Percentiles rank a stretch among this genome's conserved stretches.
Conservation (phyloP, 2,797 vertebrate genomes). For the Peromyscus eremicus region DNA sequence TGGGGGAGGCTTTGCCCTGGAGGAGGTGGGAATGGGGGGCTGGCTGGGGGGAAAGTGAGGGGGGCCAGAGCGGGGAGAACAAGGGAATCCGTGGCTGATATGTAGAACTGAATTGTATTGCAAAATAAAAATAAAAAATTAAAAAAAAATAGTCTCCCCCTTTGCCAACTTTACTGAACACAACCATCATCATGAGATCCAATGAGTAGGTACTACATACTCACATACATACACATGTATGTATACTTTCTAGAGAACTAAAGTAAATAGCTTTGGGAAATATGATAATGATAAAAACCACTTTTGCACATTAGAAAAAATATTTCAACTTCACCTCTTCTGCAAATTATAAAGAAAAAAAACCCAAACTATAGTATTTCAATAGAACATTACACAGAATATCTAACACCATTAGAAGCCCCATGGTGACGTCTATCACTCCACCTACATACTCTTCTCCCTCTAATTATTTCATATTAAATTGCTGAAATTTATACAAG, state of each 20-base stretch:
- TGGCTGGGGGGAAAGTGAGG: no score
- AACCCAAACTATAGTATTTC: background rate
- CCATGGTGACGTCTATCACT: background rate
- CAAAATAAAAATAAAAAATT: no score
- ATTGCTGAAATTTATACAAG: background rate
- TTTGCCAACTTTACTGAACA: background rate
- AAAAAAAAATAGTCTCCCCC: no score
- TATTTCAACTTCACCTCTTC: background rate
- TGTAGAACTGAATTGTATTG: no score
- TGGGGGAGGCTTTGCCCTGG: no score
- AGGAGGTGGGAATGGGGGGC: no score
- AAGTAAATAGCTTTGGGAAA: background rate
- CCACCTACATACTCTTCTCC: background rate
- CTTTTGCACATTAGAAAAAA: background rate
- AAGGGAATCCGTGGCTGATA: no score
- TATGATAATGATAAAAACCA: background rate
- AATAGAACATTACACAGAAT: constrained; percentile 2
- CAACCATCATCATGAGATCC: background rate
- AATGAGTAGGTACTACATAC: background rate
- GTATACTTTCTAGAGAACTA: background rate
- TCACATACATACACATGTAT: background rate
- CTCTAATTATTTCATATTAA: background rate
- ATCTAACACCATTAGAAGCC: background rate
- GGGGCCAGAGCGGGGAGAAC: no score
- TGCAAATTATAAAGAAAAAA: background rate